Conservation (phyloP, 2,888 invertebrate species). For the Acleris cristana region DNA sequence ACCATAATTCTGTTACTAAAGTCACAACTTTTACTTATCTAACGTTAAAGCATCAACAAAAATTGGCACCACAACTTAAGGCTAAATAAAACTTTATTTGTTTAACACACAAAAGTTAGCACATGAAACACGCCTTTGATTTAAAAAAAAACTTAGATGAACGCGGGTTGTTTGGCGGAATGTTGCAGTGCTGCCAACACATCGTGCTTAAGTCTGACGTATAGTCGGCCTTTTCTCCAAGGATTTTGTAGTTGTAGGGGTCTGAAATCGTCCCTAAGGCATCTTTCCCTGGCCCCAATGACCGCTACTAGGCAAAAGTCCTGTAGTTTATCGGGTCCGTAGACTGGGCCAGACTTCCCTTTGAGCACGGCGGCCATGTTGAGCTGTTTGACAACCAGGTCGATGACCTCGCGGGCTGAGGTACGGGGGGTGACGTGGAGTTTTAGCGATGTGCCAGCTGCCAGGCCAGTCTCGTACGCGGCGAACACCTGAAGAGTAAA, state of each 20-base stretch:
- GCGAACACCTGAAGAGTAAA: conserved; percentile 91
- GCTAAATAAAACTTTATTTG: conserved; percentile 37
- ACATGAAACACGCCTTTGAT: conserved; percentile 6
- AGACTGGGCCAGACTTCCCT: conserved; percentile 92
- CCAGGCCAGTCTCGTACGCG: conserved; percentile 97
- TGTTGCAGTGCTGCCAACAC: conserved; percentile 94
- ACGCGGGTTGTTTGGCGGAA: conserved; percentile 91
- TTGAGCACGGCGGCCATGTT: conserved; percentile 96
- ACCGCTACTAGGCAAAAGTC: conserved; percentile 98
- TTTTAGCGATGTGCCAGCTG: conserved; percentile 96
- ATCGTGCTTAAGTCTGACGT: conserved; percentile 95
- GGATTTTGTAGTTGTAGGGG: conserved; percentile 97
- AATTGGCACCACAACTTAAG: conserved; percentile 71
- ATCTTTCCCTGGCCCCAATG: conserved; percentile 96
- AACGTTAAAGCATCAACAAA: conserved; percentile 75
- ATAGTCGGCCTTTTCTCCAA: conserved; percentile 96
- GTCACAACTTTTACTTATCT: conserved; percentile 72
- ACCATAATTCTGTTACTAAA: conserved; percentile 71
- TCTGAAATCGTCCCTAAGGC: conserved; percentile 96
- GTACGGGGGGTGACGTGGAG: conserved; percentile 96
- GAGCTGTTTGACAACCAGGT: conserved; percentile 96
- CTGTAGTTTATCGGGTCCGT: conserved; percentile 90
- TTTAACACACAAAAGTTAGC: neutral
- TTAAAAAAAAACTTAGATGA: conserved; percentile 68
- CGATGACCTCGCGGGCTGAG: conserved; percentile 97